Evolutionary conservation across 1,140 invertebrate genomes (phyloP), one percentile per base, ranked within the genome.

Genomic region (Trachymyrmex septentrionalis): DNA sequence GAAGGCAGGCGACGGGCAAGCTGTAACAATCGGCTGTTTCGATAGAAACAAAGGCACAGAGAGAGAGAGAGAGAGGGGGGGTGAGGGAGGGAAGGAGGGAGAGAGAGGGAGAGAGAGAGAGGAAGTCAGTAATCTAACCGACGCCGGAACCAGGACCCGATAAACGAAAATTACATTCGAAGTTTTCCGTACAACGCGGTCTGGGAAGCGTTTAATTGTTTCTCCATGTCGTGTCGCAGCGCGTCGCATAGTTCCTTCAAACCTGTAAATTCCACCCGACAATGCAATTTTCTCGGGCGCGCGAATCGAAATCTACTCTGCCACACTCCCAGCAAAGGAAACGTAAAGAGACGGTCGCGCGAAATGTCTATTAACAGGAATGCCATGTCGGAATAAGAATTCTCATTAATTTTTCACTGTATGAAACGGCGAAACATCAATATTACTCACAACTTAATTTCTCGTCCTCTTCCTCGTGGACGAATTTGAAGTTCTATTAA

Each of bases 111-210:
- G 7, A 16, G 30, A 59, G 1, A 50, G 64, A 38, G 14, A 14
- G 2, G 7, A 10, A 72, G 21, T 82, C 78, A 30, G 10, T 59
- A 61, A 73, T 73, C 78, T 59, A 82, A 44, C 38, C 55, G 53
- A 50, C n/a, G 38, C 53, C 16, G 30, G 7, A 3, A 16, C n/a
- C 53, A 24, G 16, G 14, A 66, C n/a, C n/a, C 53, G 55, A 82
- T 61, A 82, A 82, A 73, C 69, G 19, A 73, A 84, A 73, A 84
- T 84, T 84, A 57, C 67, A 61, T 21, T 61, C 34, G 21, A 82
- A 59, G 24, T 82, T 82, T 82, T 73, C 66, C 38, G 66, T 64
- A 34, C 44, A 14, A 9, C 48, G 14, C 44, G 14, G 9, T 30
- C 9, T 21, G 67, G 19, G 16, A 30, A 72, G 53, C 67, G 38